phyloP scores from a whole-genome alignment of 2,888 invertebrate species.

The Cephus sareptanus region DNA sequence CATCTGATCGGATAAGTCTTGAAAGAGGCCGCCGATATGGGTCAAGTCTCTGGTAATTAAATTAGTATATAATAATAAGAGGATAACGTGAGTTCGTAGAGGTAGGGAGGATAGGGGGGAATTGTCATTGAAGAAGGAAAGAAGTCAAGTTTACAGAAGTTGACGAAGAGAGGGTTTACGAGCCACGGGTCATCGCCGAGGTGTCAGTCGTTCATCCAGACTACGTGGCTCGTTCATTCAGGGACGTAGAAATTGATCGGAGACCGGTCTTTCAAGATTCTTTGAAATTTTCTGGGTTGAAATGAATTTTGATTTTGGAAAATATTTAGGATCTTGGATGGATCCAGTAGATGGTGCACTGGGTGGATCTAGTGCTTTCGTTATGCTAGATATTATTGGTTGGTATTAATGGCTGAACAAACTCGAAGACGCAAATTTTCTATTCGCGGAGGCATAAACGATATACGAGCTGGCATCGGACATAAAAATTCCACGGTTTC shows the following conservation, averaged over 20 bases:
- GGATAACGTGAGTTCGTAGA: neutral
- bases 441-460: neutral
- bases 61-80: neutral
- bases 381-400: neutral
- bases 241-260: neutral
- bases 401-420: neutral
- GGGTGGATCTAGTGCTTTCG: neutral
- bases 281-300: neutral
- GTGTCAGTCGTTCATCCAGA: neutral
- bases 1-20: neutral
- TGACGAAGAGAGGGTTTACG: constrained; percentile 1
- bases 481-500: neutral
- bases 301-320: neutral
- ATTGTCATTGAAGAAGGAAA: neutral
- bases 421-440: neutral
- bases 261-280: neutral
- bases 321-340: neutral
- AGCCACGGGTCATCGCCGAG: constrained; percentile 1
- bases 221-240: neutral
- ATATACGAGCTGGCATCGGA: neutral
- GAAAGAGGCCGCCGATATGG: neutral
- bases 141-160: neutral
- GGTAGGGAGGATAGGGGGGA: neutral
- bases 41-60: constrained; percentile 6
- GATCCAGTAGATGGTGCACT: neutral